Percentiles rank a stretch among this genome's conserved stretches.
phyloP scores from a whole-genome alignment of 2,113 vertebrate species.

The Plotosus lineatus region DNA sequence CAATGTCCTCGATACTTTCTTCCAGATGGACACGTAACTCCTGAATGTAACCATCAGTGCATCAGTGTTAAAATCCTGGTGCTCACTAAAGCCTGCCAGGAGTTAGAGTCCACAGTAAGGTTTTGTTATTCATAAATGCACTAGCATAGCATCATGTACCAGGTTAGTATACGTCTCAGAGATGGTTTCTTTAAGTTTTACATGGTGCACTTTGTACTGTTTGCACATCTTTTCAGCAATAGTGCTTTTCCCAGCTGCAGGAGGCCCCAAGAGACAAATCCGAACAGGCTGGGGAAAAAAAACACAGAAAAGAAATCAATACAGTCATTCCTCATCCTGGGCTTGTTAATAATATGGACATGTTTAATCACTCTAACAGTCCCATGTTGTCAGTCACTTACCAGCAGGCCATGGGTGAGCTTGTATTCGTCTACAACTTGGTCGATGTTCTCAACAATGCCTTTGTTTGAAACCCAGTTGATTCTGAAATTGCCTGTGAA shows the following conservation, averaged over 20 bases:
- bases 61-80: neutral
- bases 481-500: slow-evolving; percentile 82
- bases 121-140: neutral
- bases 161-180: slow-evolving; percentile 76
- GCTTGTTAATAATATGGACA: neutral
- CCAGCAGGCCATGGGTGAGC: slow-evolving; percentile 77
- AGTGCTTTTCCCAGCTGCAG: slow-evolving; percentile 84
- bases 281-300: slow-evolving; percentile 79
- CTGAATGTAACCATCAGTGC: slow-evolving; percentile 50
- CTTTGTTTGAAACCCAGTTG: slow-evolving; percentile 79
- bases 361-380: neutral
- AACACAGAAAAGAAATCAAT: neutral
- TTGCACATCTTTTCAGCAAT: slow-evolving; percentile 76
- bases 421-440: slow-evolving; percentile 81
- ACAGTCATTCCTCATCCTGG: neutral
- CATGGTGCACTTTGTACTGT: slow-evolving; percentile 83
- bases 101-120: neutral
- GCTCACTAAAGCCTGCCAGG: neutral
- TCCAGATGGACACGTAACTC: slow-evolving; percentile 50
- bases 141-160: slow-evolving; percentile 70
- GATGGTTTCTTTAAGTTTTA: slow-evolving; percentile 76
- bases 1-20: slow-evolving; percentile 60
- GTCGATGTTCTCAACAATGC: slow-evolving; percentile 84
- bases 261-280: slow-evolving; percentile 84
- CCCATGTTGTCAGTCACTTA: slow-evolving; percentile 59